Conservation (phyloP, 2,888 invertebrate species). For the Zelleria hepariella region DNA sequence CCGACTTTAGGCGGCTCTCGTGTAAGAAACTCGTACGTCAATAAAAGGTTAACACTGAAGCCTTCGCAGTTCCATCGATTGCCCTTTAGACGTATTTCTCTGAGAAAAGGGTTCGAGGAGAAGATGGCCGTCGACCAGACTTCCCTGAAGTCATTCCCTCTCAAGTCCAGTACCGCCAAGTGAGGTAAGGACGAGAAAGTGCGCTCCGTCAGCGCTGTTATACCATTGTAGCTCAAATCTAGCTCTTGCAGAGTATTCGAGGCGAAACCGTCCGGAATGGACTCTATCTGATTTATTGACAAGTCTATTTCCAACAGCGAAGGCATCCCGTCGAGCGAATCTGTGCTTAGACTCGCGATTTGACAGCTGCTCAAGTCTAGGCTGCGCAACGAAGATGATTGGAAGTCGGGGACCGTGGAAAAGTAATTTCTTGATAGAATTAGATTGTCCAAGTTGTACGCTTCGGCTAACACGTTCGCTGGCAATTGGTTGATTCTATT, state of each 20-base stretch:
- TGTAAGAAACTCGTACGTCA: constrained; percentile 74
- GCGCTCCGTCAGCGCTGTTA: constrained; percentile 70
- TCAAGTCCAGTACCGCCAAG: constrained; percentile 75
- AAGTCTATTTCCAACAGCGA: constrained; percentile 73
- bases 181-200: constrained; percentile 76
- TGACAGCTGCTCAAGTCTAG: constrained; percentile 77
- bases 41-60: constrained; percentile 65
- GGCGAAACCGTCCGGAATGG: constrained; percentile 70
- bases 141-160: constrained; percentile 79
- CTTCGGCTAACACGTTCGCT: constrained; percentile 67
- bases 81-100: constrained; percentile 74
- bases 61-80: constrained; percentile 86
- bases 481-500: constrained; percentile 75
- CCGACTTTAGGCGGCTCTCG: constrained; percentile 64
- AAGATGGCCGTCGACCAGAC: constrained; percentile 75
- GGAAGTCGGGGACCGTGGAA: constrained; percentile 68
- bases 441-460: constrained; percentile 69
- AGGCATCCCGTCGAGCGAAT: constrained; percentile 68
- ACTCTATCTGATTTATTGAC: constrained; percentile 76
- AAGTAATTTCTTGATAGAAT: constrained; percentile 78
- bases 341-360: constrained; percentile 64
- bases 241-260: constrained; percentile 74
- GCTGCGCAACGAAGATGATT: constrained; percentile 68
- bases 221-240: constrained; percentile 72
- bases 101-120: constrained; percentile 71